Conservation (phyloP, 2,888 invertebrate genomes). For the Melinopterus prodromus region DNA sequence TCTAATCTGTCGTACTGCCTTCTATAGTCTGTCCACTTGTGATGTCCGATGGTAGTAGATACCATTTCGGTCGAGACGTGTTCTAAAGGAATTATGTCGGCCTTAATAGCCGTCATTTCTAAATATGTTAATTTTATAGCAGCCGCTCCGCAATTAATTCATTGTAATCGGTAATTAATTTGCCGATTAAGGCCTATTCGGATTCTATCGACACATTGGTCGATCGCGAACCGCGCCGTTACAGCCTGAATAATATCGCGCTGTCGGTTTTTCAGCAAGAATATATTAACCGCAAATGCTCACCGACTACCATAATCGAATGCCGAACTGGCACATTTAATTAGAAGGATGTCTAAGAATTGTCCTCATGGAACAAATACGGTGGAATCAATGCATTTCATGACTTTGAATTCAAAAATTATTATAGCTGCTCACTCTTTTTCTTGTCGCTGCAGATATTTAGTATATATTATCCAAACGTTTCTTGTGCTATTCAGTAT, state of each 20-base stretch:
- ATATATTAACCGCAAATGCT: neutral
- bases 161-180: conserved; percentile 4
- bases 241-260: neutral
- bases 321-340: neutral
- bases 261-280: neutral
- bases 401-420: no score
- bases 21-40: neutral
- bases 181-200: neutral
- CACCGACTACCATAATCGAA: neutral
- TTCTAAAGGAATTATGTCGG: conserved; percentile 4
- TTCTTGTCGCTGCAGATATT: no score
- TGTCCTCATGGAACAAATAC: neutral
- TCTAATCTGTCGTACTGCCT: neutral
- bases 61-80: neutral
- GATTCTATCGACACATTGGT: neutral
- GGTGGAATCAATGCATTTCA: no score
- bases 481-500: no score
- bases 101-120: neutral
- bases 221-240: neutral
- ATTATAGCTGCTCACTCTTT: no score
- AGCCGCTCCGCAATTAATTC: neutral
- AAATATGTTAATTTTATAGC: neutral
- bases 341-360: neutral
- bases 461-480: no score
- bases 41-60: neutral